Evolutionary conservation across 2,888 invertebrate genomes (phyloP).

Genomic region (Orthonevra nobilis): DNA sequence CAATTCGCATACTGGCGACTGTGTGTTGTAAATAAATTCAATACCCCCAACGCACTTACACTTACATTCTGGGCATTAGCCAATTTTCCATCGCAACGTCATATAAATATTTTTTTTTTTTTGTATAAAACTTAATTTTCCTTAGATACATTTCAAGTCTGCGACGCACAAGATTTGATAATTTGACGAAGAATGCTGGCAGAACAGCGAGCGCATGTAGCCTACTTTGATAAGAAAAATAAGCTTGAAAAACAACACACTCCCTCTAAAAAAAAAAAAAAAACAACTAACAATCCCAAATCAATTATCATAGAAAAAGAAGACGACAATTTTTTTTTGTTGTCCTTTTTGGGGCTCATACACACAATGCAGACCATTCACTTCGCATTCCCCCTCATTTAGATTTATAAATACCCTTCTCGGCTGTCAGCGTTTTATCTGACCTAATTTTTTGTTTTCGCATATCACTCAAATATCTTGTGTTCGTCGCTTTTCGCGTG

Average conservation of each 20-base stretch:
- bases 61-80: slow-evolving; percentile 57
- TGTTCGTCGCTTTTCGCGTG: slow-evolving; percentile 1
- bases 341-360: not conserved
- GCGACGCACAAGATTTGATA: too few relatives aligned
- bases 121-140: too few relatives aligned
- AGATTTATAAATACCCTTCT: slow-evolving; percentile 46
- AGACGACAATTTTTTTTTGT: slow-evolving; percentile 8
- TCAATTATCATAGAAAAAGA: slow-evolving; percentile 23
- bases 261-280: too few relatives aligned
- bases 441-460: slow-evolving; percentile 63
- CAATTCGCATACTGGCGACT: slow-evolving; percentile 57
- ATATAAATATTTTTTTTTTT: slow-evolving; percentile 8
- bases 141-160: too few relatives aligned
- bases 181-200: slow-evolving; percentile 24
- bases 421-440: slow-evolving; percentile 50
- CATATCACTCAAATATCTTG: slow-evolving; percentile 43
- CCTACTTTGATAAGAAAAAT: slow-evolving; percentile 62
- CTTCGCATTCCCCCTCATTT: slow-evolving; percentile 46
- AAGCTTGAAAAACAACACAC: too few relatives aligned
- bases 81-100: slow-evolving; percentile 33
- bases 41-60: slow-evolving; percentile 33
- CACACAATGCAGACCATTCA: slow-evolving; percentile 28
- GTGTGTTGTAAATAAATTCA: slow-evolving; percentile 47
- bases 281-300: slow-evolving; percentile 21
- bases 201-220: slow-evolving; percentile 28